Conservation (phyloP, 2,113 vertebrate genomes). For the Zapornia atra region DNA sequence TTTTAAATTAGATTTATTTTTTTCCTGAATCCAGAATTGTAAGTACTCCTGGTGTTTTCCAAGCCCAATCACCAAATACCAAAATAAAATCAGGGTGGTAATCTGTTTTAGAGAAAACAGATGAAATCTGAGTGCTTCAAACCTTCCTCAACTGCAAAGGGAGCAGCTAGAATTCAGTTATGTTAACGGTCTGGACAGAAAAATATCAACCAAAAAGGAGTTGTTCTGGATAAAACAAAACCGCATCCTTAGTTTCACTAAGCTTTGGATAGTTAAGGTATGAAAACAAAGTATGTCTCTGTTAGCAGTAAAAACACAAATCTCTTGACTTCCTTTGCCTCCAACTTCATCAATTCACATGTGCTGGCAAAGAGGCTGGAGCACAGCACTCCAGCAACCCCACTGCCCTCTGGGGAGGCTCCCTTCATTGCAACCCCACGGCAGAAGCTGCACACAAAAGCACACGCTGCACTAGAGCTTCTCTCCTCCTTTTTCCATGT, state of each 20-base stretch:
- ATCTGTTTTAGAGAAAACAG: neutral
- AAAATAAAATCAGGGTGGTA: neutral
- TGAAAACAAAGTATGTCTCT: neutral
- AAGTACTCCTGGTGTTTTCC: neutral
- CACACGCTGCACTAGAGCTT: accelerated
- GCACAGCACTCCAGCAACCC: neutral
- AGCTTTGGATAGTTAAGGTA: neutral
- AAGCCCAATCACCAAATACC: neutral
- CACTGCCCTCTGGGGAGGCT: neutral
- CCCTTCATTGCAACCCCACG: neutral
- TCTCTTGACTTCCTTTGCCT: neutral
- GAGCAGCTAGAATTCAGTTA: neutral
- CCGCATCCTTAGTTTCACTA: neutral
- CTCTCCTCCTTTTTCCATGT: neutral
- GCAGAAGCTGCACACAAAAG: neutral
- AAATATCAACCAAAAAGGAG: neutral
- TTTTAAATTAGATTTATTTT: neutral
- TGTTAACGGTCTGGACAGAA: neutral
- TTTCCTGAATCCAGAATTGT: neutral
- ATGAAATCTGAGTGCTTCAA: neutral
- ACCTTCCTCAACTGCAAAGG: neutral
- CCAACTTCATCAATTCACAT: neutral
- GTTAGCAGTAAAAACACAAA: neutral
- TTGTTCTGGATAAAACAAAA: neutral
- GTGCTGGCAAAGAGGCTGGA: neutral